Evolutionary conservation across 2,113 vertebrate genomes (phyloP).

Genomic region (Hucho hucho): DNA sequence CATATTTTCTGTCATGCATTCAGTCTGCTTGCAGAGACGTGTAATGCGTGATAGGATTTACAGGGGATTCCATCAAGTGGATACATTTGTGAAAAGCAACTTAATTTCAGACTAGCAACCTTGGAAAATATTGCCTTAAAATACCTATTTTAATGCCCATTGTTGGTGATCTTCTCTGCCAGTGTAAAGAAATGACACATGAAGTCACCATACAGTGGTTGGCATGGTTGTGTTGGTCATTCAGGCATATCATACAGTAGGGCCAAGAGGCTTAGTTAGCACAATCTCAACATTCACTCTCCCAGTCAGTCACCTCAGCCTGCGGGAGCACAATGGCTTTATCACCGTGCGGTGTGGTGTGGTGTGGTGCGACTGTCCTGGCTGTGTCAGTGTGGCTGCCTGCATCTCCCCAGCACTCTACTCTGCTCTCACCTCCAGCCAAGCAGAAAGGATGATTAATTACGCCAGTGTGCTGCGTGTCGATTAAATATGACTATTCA

Average conservation of each 20-base stretch:
- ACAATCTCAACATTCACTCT: constrained; percentile 51
- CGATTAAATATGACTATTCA: constrained; percentile 68
- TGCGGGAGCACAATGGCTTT: constrained; percentile 56
- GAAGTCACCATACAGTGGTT: no score
- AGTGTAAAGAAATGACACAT: no score
- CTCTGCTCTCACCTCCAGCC: constrained; percentile 8
- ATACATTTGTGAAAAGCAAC: constrained; percentile 2
- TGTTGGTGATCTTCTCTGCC: neutral
- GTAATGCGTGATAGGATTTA: constrained; percentile 13
- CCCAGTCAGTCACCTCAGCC: constrained; percentile 40
- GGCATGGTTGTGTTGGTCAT: constrained; percentile 40
- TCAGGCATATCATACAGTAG: constrained; percentile 15
- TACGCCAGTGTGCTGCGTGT: constrained; percentile 58
- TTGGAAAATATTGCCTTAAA: constrained; percentile 14
- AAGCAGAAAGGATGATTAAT: constrained; percentile 70
- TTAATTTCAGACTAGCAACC: neutral
- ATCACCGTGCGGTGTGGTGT: constrained; percentile 29
- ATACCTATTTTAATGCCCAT: constrained; percentile 12
- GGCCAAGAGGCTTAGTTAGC: constrained; percentile 28
- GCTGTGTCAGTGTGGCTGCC: constrained; percentile 43
- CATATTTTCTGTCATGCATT: constrained; percentile 30
- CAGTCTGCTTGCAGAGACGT: constrained; percentile 13
- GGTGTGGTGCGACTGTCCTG: constrained; percentile 45
- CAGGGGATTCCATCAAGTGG: constrained; percentile 6
- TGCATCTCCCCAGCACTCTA: constrained; percentile 15